Base-by-base conservation (phyloP, 2,797 vertebrate genomes). In the Tragopan temminckii region DNA sequence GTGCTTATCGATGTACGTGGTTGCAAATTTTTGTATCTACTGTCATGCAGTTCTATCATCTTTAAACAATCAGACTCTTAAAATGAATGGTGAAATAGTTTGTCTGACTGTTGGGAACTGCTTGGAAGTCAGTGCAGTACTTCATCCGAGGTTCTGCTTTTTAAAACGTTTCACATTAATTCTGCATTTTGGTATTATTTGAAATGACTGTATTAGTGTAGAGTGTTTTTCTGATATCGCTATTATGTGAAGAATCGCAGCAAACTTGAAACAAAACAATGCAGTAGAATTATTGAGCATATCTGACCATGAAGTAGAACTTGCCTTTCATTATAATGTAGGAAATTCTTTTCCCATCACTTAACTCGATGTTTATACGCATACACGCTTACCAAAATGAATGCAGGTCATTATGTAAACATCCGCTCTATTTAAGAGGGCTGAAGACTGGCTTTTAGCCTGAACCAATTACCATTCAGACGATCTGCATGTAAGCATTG, bases 1-100 rank as follows among this genome's bases (percentile, higher is more conserved):
- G 1, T 80, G 62, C 62, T 94, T 93, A 89, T 82, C n/a, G 2
- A 88, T 68, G 86, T 88, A 80, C 71, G 42, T 89, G 62, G 77
- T 7, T 1, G 52, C 62, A 36, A 35, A 18, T 58, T 86, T 82
- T 53, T 75, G 8, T 55, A 72, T 67, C 33, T 40, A 21, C 68
- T 79, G 24, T 55, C 43, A 9, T 2, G 4, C 43, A 58, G 24
- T 84, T 74, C 31, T 27, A 21, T 52, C 74, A n/a, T 78, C 58
- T 79, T 94, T 53, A 87, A 81, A 75, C 76, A 74, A 45, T 48
- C 21, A 52, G 42, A 53, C 33, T 31, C 79, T 62, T 84, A 66
- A 63, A 70, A 36, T 55, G 38, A 36, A 35, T 46, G n/a, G 18
- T 31, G 16, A 95, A 88, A 61, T 91, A 46, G 57, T 64, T 89